Base-by-base conservation (phyloP, 92 coral and sea anemone species). In the Umimayanthus chanpuru region DNA sequence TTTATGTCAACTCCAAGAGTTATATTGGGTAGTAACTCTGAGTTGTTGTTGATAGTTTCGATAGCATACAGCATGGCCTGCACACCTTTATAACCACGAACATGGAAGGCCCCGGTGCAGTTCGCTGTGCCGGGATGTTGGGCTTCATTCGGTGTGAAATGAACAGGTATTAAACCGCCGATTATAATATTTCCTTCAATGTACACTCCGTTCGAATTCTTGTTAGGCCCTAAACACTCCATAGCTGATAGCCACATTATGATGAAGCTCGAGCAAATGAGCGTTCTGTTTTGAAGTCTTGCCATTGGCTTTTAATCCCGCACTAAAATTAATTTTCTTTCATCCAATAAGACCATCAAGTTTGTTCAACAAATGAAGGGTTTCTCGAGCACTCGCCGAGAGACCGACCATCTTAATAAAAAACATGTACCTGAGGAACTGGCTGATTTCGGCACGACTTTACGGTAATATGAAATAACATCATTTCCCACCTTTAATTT, bases 21-120 rank as follows among this genome's bases (percentile, higher is more conserved):
- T 30, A 94, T 79, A 28, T 89, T 85, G n/a, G 98, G 98, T 12
- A 94, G 88, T 55, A 94, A 36, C 4, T 53, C 81, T 0, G 82
- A 15, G 85, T 81, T 61, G 36, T 77, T 79, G 88, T 94, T 94
- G 71, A 94, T 88, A 11, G 86, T 80, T 10, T 89, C 88, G 16
- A 91, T 81, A 2, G 98, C 98, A 72, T 91, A 94, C 7, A 94
- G 55, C 94, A 93, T 85, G 26, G 98, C 98, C 26, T 93, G 94
- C 3, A 88, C 95, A 20, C 95, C 95, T 26, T 79, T 88, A 70
- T 85, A 93, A 12, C 95, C 95, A 8, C 95, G 94, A 11, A 88
- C 36, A 65, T 93, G 95, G 32, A 93, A 86, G n/a, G 81, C 88
- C 0, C 95, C 95, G 1, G 65, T 76, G 82, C 95, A 93, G 30